These are phyloP conservation scores for Tachypleus tridentatus DNA, from an alignment of 1,140 invertebrate species.

Conservation along the genomic window DNA sequence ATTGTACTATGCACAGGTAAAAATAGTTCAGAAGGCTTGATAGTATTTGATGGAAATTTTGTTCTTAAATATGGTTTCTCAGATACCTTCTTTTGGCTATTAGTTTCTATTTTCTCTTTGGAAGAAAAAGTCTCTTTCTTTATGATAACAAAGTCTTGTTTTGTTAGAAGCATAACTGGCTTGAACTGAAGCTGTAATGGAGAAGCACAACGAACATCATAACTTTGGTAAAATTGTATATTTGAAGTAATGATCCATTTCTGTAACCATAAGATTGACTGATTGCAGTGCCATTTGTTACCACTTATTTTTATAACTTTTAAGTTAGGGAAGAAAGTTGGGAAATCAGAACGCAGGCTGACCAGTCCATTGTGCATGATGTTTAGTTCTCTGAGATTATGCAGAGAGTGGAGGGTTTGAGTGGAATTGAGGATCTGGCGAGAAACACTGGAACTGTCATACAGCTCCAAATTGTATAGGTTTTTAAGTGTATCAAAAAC, in stretches of 20 bases:
- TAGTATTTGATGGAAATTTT: too few relatives aligned
- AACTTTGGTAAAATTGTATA: conserved; percentile 27
- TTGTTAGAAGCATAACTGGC: conserved; percentile 20
- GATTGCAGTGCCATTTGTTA: conserved; percentile 37
- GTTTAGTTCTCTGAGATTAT: conserved; percentile 46
- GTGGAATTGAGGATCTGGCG: conserved; percentile 46
- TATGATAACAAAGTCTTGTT: too few relatives aligned
- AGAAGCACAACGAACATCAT: conserved; percentile 27
- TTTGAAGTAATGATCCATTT: conserved; percentile 32
- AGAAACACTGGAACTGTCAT: conserved; percentile 55
- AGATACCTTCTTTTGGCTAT: too few relatives aligned
- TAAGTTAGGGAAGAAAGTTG: conserved; percentile 54
- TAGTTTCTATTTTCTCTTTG: too few relatives aligned
- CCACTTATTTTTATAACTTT: conserved; percentile 33
- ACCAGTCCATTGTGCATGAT: conserved; percentile 50
- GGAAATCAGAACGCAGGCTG: conserved; percentile 49
- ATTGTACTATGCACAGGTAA: too few relatives aligned
- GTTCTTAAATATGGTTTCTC: too few relatives aligned
- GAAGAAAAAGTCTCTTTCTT: too few relatives aligned
- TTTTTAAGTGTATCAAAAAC: conserved; percentile 47
- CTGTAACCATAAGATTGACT: conserved; percentile 31
- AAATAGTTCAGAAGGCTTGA: too few relatives aligned
- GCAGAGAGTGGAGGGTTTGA: conserved; percentile 51
- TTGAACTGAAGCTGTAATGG: conserved; percentile 26
- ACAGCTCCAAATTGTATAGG: conserved; percentile 55